phyloP scores from a whole-genome alignment of 2,797 vertebrate species.

The Kryptolebias ocellatus region DNA sequence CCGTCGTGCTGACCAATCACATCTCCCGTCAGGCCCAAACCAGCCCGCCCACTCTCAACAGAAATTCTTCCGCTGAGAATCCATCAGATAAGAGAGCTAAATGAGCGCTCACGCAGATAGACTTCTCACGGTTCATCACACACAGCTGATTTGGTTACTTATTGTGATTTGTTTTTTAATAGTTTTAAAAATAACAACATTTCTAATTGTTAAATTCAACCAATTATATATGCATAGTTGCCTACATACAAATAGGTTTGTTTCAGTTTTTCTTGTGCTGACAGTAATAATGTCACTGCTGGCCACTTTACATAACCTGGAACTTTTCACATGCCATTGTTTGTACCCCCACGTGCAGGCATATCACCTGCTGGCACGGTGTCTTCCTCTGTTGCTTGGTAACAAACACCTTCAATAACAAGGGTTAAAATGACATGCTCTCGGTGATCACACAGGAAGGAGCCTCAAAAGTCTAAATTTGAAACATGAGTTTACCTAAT shows the following conservation, averaged over 20 bases:
- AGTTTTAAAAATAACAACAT: neutral
- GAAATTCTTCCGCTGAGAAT: slow-evolving; percentile 43
- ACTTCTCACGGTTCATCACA: neutral
- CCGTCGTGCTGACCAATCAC: slow-evolving; percentile 44
- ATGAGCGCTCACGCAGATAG: neutral
- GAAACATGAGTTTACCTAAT: neutral
- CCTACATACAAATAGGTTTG: neutral
- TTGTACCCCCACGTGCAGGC: slow-evolving; percentile 6
- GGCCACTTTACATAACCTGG: slow-evolving; percentile 4
- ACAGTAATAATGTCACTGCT: neutral
- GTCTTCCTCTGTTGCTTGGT: neutral
- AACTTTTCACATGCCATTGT: slow-evolving; percentile 5
- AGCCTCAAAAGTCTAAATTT: neutral
- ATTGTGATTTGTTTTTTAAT: neutral
- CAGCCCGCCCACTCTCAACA: slow-evolving; percentile 17
- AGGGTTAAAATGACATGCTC: neutral
- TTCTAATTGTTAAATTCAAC: neutral
- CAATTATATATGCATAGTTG: neutral
- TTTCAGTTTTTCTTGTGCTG: neutral
- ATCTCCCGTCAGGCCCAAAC: neutral
- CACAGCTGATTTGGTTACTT: neutral
- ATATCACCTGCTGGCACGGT: slow-evolving; percentile 6
- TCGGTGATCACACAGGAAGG: neutral
- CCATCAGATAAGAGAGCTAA: slow-evolving; percentile 8
- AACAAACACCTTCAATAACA: slow-evolving; percentile 5